Base-by-base conservation (phyloP, 2,113 vertebrate species). In the Mormoops blainvillei region DNA sequence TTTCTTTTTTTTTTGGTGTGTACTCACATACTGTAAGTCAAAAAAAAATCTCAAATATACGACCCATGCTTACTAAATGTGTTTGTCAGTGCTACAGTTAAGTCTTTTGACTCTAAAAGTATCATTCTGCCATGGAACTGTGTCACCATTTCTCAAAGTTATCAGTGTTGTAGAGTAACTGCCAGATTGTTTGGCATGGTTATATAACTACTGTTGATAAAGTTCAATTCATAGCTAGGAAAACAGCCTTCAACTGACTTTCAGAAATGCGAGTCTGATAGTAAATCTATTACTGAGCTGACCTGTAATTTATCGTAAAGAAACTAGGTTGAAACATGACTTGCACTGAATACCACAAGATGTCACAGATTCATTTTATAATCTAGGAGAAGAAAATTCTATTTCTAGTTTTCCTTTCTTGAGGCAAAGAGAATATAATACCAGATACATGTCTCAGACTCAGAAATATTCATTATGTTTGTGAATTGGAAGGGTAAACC, bases 21-120 rank as follows among this genome's bases (percentile, higher is more conserved):
- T 84, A 48, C 18, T 91, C 33, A 80, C 4, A 50, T 58, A 45
- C 10, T 80, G 2, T 52, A 93, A 76, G 45, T 10, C 6, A 67
- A 43, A 81, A 91, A 91, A 76, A 61, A 70, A 22, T 94, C 28
- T 36, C 31, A 94, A 58, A 81, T 85, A 85, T 19, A 77, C 22
- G 19, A 85, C 52, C 28, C 0, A 11, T 80, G 19, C 14, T 94
- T 89, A 67, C 67, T 7, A 70, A 65, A 63, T 73, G 36, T 52
- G 50, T 70, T 91, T 80, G 54, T 68, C 77, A 92, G 7, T 77
- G 56, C 33, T 65, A 65, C 24, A 24, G 33, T 86, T 71, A 58
- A 87, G 38, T 81, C 83, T 94, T 91, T 87, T 61, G 58, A 94
- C 71, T 91, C 94, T 84, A 48, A 89, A 94, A 89, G 54, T 68